Evolutionary conservation across 2,888 invertebrate species (phyloP), one percentile per base, ranked within the genome.

Genomic region (Lasioglossum morio): DNA sequence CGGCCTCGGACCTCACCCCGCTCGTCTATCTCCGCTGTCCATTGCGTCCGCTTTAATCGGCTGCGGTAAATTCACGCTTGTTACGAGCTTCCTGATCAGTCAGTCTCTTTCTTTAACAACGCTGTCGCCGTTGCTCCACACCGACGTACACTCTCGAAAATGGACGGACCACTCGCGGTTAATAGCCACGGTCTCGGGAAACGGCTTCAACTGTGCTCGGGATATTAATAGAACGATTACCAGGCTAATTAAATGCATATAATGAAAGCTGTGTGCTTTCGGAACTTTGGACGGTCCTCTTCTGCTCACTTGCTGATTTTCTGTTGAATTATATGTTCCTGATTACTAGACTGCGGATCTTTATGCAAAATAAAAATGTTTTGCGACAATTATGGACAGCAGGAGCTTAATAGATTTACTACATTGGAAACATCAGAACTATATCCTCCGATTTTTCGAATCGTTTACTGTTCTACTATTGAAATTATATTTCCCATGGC

Each of bases 41-140:
- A 14, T 70, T 60, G 46, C 46, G 69, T 60, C 34, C 69, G 43
- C 30, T 34, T 19, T 27, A 27, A 48, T 72, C 48, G 53, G 1
- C 46, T 43, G 74, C 63, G 69, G 77, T 74, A 74, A 79, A 79
- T 79, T 74, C 79, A 66, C 74, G 66, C 74, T 74, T 79, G 46
- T 74, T 74, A 79, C 79, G 79, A 79, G 8, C 37, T 27, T 19
- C 30, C 37, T 27, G 63, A 57, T 48, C 72, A 16, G 73, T 48
- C 76, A 48, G 66, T 77, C 63, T 66, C 80, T 60, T 53, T 77
- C 46, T 30, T 81, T 84, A 81, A 74, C 74, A 72, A 82, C 73
- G 82, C 70, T 60, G 66, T 73, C 34, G 77, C 30, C 40, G 46
- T 66, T 76, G 40, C 30, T 48, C 73, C 48, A 40, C 14, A 40